A percentile compares a stretch with the other conserved stretches of the same genome.
These are phyloP conservation scores for Alces alces DNA, from an alignment of 2,113 vertebrate genomes.

Conservation along the genomic window DNA sequence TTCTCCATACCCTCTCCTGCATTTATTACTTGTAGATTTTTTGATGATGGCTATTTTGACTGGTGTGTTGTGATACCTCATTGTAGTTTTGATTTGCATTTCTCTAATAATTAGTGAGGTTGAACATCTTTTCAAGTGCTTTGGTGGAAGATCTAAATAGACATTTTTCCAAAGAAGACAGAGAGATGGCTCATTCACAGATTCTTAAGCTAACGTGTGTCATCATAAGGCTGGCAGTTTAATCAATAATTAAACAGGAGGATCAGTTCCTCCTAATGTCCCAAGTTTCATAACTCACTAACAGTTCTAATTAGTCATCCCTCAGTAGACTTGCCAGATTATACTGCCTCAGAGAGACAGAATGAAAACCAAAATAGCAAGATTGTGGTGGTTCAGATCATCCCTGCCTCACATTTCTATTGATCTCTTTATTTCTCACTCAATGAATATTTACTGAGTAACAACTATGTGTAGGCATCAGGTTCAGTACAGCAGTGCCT, in stretches of 20 bases:
- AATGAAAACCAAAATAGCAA: not conserved
- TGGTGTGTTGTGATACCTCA: not conserved
- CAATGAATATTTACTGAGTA: not conserved
- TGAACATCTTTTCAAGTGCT: not conserved
- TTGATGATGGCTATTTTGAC: not conserved
- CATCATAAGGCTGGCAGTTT: slow-evolving; percentile 51
- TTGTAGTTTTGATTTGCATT: not conserved
- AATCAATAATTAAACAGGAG: slow-evolving; percentile 29
- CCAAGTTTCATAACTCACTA: slow-evolving; percentile 43
- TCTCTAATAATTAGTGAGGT: not conserved
- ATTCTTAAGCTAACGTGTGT: slow-evolving; percentile 42
- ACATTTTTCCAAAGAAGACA: not conserved
- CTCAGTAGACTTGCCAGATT: not conserved
- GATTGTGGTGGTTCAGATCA: not conserved
- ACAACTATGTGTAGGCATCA: not conserved
- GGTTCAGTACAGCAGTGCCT: not conserved
- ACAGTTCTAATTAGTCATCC: slow-evolving; percentile 59
- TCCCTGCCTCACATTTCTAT: not conserved
- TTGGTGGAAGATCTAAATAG: not conserved
- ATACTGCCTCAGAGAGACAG: slow-evolving; percentile 3
- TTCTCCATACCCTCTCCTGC: not conserved
- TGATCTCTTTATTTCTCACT: not conserved
- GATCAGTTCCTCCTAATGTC: slow-evolving; percentile 40
- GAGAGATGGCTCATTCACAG: not conserved
- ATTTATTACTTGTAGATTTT: not conserved